Base-by-base conservation (phyloP, 1,140 invertebrate genomes). In the Hydropsyche tenuis region DNA sequence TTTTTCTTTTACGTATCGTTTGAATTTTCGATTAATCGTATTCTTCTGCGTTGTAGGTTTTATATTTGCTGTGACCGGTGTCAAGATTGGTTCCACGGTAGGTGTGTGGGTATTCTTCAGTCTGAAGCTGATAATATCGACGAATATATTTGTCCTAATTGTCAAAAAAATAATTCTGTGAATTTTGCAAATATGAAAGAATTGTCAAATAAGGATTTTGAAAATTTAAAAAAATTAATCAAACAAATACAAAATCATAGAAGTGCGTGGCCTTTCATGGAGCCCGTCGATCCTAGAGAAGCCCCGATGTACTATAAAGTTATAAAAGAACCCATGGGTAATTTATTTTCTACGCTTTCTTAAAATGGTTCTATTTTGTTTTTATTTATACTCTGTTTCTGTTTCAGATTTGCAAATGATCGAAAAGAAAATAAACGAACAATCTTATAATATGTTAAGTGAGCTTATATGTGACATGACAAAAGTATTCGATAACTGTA, bases 81-180 rank as follows among this genome's bases (percentile, higher is more conserved):
- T 85, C 95, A 99, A 83, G 96, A 98, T 83, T 99, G 98, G 98
- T 99, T 99, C 85, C 98, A 99, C 83, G 97, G 97, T 3, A 88
- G 94, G 65, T 99, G 98, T 84, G 96, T 99, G 7, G 97, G 96
- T 11, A 96, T 99, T 79, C 85, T 98, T 30, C 95, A 97, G 81
- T 93, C 91, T 2, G 96, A 98, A 82, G 96, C 95, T 5, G 95
- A 97, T 80, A 92, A 93, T 79, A 96, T 99, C 75, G 96, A 97
- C 79, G 95, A 96, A 79, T 99, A 99, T 80, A 90, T 97, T 74
- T 99, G 97, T 87, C 96, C 96, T 0, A 94, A 93, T 81, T 99
- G 97, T 85, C 93, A 96, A 80, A 89, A 91, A 70, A 94, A 95
- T 82, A 94, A 91, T 73, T 91, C 90, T 23, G 93, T 95, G 5